Conservation (phyloP, 2,113 vertebrate species). For the Caloenas nicobarica region DNA sequence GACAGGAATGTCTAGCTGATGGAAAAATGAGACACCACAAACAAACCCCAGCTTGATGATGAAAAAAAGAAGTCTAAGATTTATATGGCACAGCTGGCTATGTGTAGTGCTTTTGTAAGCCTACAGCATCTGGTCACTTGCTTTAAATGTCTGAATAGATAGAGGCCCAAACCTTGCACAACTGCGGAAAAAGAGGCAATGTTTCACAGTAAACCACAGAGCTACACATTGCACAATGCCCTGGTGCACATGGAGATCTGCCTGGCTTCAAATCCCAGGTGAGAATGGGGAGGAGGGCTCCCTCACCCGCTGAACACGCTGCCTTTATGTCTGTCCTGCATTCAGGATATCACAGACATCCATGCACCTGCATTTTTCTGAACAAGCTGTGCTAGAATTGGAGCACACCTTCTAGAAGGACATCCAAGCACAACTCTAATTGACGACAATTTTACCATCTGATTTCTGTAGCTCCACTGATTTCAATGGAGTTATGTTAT, state of each 20-base stretch:
- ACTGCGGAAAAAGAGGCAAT: conserved; percentile 40
- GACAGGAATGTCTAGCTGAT: conserved; percentile 74
- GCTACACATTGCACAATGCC: background rate
- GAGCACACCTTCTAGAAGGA: background rate
- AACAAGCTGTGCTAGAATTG: background rate
- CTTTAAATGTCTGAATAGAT: conserved; percentile 64
- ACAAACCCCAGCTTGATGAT: conserved; percentile 75
- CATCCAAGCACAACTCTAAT: background rate
- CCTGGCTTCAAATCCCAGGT: background rate
- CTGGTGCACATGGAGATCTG: background rate
- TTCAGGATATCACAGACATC: background rate
- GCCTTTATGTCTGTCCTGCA: background rate
- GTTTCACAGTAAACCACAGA: background rate
- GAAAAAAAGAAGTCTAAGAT: conserved; percentile 66
- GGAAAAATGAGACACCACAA: conserved; percentile 75
- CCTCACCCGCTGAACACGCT: fast-evolving
- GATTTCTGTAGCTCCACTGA: background rate
- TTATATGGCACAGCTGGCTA: conserved; percentile 76
- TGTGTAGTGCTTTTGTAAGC: conserved; percentile 57
- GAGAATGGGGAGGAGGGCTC: background rate
- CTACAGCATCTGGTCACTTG: conserved; percentile 68
- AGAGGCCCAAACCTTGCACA: conserved; percentile 45
- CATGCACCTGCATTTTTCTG: fast-evolving
- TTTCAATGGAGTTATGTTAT: background rate
- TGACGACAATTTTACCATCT: background rate